Percentiles rank a stretch among this genome's conserved stretches.
Evolutionary conservation across 2,888 invertebrate genomes (phyloP).

Genomic region (Drosophila bunnanda): DNA sequence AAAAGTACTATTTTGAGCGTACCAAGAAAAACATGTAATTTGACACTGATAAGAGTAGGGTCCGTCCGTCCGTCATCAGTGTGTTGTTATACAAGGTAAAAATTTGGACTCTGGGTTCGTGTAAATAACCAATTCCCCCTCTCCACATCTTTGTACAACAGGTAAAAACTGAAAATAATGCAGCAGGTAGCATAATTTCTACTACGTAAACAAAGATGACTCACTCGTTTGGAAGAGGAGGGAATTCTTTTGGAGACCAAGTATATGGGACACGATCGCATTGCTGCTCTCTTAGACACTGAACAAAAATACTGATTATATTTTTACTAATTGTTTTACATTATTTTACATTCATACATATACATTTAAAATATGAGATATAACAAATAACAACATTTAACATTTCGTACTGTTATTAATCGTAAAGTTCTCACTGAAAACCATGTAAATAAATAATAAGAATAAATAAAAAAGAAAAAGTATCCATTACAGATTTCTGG

Average conservation of each 20-base stretch:
- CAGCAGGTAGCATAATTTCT: conserved; percentile 77
- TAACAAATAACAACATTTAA: not conserved
- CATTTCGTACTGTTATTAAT: not conserved
- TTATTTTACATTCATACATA: too few relatives aligned
- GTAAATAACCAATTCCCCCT: not conserved
- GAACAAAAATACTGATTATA: not conserved
- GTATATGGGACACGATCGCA: conserved; percentile 62
- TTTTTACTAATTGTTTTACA: not conserved
- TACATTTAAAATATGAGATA: too few relatives aligned
- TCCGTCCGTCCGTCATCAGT: conserved; percentile 10
- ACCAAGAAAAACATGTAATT: not conserved
- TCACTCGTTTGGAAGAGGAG: conserved; percentile 46
- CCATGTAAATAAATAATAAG: too few relatives aligned
- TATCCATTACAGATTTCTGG: too few relatives aligned
- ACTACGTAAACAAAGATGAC: conserved; percentile 70
- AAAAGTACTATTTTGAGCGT: not conserved
- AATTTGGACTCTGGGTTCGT: not conserved
- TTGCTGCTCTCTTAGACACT: conserved; percentile 11
- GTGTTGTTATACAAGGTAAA: conserved; percentile 2
- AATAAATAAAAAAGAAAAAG: too few relatives aligned
- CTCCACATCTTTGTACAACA: conserved; percentile 17
- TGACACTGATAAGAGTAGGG: conserved; percentile 14
- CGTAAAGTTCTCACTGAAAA: too few relatives aligned
- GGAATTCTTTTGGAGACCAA: conserved; percentile 47
- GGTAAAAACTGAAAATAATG: conserved; percentile 51